Evolutionary conservation across 1,140 invertebrate genomes (phyloP), one percentile per base, ranked within the genome.

Genomic region (Drosophila busckii): DNA sequence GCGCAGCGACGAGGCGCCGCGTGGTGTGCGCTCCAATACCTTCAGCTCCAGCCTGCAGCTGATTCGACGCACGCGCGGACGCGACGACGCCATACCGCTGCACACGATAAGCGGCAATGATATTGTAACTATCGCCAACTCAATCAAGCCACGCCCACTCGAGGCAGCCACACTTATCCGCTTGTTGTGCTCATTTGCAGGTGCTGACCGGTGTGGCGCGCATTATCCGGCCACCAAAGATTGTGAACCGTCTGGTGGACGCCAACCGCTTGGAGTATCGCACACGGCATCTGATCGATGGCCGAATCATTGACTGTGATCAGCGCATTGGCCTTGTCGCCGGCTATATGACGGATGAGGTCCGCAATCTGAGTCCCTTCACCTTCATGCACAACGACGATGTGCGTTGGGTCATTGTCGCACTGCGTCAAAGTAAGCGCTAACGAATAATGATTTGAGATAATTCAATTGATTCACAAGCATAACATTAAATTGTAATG

Each of bases 351-450:
- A 91, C 92, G 1, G 91, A 94, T 40, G 95, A 96, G 88, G 93
- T 97, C 4, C 90, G 90, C 13, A 94, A 94, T 3, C 84, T 92
- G 20, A 95, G 92, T 55, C 95, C 94, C 0, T 96, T 96, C 78
- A 92, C 91, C 50, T 97, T 94, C 73, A 96, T 97, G 92, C 94
- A 95, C 86, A 90, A 91, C 41, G 94, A 96, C 35, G 95, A 96
- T 84, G 92, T 94, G 3, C 90, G 92, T 58, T 96, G 93, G 92
- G 93, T 94, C 5, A 92, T 95, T 76, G 92, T 95, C 20, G 94
- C 93, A 0, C 89, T 96, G 40, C 89, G 93, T 83, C 93, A 95
- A 88, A 96, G 95, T 96, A 89, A 93, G 93, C 90, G 1, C 6
- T 6, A 1, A 4, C 4, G 16, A 13, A 22, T 4, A n/a, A n/a